Percentiles rank a stretch among this genome's conserved stretches.
Conservation (phyloP, 2,113 vertebrate species). For the Ibidorhyncha struthersii region DNA sequence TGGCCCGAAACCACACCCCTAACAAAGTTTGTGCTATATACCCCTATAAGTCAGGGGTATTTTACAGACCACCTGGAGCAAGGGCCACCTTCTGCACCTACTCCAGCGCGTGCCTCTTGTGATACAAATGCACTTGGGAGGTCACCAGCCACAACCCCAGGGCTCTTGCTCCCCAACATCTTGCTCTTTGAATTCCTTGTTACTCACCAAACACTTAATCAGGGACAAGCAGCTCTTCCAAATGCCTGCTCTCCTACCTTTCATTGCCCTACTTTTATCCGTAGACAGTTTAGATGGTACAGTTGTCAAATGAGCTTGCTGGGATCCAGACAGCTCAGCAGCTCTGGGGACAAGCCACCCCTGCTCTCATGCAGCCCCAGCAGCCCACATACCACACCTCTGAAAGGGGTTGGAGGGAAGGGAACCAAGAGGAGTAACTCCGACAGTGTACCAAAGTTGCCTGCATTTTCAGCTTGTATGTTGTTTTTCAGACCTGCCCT, state of each 20-base stretch:
- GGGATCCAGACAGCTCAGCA: background rate
- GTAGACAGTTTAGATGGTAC: background rate
- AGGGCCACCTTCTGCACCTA: background rate
- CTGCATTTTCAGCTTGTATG: background rate
- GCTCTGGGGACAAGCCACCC: background rate
- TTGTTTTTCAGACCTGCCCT: background rate
- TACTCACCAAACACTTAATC: background rate
- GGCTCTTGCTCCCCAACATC: background rate
- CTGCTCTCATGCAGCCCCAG: background rate
- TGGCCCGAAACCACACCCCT: background rate
- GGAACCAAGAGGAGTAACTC: background rate
- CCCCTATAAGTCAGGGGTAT: background rate
- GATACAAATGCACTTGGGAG: background rate
- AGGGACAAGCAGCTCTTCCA: background rate
- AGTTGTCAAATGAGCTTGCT: background rate
- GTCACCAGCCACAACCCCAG: background rate
- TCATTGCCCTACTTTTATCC: background rate
- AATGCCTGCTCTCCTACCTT: background rate
- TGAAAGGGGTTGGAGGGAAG: background rate
- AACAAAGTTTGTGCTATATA: background rate
- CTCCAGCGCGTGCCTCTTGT: rapidly evolving
- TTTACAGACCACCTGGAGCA: background rate
- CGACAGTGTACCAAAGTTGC: background rate
- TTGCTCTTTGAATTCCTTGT: background rate
- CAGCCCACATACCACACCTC: background rate